Evolutionary conservation across 1,140 invertebrate species (phyloP), one percentile per base, ranked within the genome.

Genomic region (Trinorchestia longiramus): DNA sequence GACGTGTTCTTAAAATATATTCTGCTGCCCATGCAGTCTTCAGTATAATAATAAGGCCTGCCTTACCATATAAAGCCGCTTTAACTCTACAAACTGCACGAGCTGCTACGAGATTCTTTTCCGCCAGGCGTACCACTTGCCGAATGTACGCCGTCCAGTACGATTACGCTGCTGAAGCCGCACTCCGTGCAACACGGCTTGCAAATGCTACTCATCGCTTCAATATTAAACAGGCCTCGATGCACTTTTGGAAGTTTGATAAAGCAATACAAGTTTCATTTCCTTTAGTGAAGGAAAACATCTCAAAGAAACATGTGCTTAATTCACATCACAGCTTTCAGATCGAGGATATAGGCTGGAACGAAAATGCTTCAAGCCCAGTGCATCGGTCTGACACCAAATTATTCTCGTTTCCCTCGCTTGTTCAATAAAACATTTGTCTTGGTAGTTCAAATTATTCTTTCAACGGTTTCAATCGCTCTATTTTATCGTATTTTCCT

Each of bases 201-300:
- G 62, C 62, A 77, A 77, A 77, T 77, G 62, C 11, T 36, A 77
- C 62, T 77, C 62, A 77, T 91, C 88, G 41, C 44, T 94, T 94
- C 44, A 94, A 94, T 94, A 94, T 94, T 45, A 47, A 94, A 47
- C 92, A 94, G 92, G 44, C 92, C 43, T 94, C 92, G 92, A 44
- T 47, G 43, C 41, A 47, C 92, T 94, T 94, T 45, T 94, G 92
- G 92, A 94, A 94, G 92, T 94, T 94, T 94, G 44, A 94, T 94
- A 94, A 94, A 45, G 92, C 92, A 44, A 94, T 94, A 94, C 44
- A 47, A 94, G 43, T 94, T 94, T 94, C 43, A 94, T 94, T 94
- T 94, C 43, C 92, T 47, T 45, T 94, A 94, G 92, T 47, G 92
- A 94, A 94, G 43, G 92, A 94, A 94, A 47, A 45, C 92, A 47